Base-by-base conservation (phyloP, 1,140 invertebrate genomes). In the Macrostomum lignano region DNA sequence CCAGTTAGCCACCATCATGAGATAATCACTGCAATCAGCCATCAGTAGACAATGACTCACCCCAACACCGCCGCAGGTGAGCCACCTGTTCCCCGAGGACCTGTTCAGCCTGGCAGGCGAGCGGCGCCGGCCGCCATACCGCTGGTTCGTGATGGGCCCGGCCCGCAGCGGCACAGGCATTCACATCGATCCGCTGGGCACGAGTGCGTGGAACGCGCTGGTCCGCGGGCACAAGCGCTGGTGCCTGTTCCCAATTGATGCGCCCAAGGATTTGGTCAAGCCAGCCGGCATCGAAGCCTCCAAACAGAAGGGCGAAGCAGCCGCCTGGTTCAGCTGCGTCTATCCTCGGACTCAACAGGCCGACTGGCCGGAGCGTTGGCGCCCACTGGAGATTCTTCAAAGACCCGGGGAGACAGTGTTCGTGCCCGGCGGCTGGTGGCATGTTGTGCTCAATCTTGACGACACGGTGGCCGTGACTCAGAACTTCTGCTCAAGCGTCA, bases 191-290 rank as follows among this genome's bases (percentile, higher is more conserved):
- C 91, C 91, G 3, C 58, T 98, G 36, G 88, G 88, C 10, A 96
- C 88, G 2, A 88, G 81, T 67, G 91, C 91, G 6, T 98, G 91
- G 91, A 98, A 98, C 63, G 72, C 86, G 9, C 60, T 98, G 26
- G 69, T 98, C 21, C 66, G 67, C 43, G 91, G 91, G 15, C 78
- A 96, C 50, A 98, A 98, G 64, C 71, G 70, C 45, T 98, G 91
- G 91, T 94, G 86, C 51, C 61, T 98, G 29, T 86, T 98, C 53
- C 91, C 88, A 7, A 94, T 88, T 2, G 67, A 82, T 41, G 91
- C 82, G 14, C 84, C 91, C 0, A 75, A 79, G 51, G 78, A 88
- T 45, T 47, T 94, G 28, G 62, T 98, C 2, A 96, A 94, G 61
- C 76, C 91, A 2, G 71, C 70, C 15, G 68, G 69, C 30, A 59